Conservation (phyloP, 2,888 invertebrate species). For the Torymus aiolomorphi region DNA sequence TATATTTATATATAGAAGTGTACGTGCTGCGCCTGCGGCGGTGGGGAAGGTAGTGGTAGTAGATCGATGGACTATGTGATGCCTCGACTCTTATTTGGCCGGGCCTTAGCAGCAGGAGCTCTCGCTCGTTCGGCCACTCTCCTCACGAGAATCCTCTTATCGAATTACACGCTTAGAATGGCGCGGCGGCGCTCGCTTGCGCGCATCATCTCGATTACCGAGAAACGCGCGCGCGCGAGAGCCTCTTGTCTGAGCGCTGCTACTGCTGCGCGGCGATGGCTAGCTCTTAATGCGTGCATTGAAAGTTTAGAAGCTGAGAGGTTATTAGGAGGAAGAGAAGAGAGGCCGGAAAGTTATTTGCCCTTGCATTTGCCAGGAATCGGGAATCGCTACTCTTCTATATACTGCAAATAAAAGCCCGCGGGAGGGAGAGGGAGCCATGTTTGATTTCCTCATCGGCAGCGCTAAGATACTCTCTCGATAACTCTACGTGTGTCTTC, state of each 20-base stretch:
- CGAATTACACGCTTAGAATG: constrained; percentile 24
- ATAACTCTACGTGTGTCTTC: no score
- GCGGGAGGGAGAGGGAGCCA: not conserved
- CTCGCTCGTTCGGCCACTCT: no score
- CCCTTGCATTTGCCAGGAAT: constrained; percentile 8
- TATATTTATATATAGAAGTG: no score
- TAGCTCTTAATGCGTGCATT: not conserved
- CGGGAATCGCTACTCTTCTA: no score
- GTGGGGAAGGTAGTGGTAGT: not conserved
- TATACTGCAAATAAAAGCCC: no score
- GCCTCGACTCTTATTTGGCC: constrained; percentile 26
- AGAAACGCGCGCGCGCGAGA: not conserved
- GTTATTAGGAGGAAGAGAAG: no score
- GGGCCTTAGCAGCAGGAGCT: not conserved
- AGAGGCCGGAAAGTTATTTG: constrained; percentile 1
- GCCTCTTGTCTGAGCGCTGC: no score
- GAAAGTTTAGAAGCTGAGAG: constrained; percentile 5
- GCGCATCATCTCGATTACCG: constrained; percentile 35
- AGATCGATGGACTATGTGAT: constrained; percentile 27
- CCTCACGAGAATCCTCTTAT: constrained; percentile 29
- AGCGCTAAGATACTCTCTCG: no score
- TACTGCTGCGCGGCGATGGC: no score
- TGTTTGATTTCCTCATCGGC: not conserved
- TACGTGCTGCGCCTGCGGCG: not conserved
- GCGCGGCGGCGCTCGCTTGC: not conserved